Percentiles rank a stretch among this genome's conserved stretches.
Conservation (phyloP, 2,113 vertebrate genomes). For the human region DNA sequence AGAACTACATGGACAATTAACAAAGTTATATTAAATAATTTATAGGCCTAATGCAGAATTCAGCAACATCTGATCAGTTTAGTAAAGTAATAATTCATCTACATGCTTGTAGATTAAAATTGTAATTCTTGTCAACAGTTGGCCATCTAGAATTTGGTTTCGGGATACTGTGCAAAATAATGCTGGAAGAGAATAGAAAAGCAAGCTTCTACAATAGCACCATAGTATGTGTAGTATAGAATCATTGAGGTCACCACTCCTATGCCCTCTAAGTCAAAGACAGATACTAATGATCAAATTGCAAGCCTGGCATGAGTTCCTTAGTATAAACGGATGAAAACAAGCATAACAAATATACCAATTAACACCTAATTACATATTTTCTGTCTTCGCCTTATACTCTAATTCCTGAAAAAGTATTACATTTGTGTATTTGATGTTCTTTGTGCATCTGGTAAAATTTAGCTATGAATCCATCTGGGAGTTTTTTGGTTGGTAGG, state of each 20-base stretch:
- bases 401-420: background rate
- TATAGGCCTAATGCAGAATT: background rate
- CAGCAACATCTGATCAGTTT: background rate
- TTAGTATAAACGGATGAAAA: background rate
- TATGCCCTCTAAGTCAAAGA: background rate
- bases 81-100: background rate
- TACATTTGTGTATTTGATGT: background rate
- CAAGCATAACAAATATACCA: background rate
- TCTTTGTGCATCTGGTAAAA: background rate
- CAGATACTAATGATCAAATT: background rate
- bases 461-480: background rate
- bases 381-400: background rate
- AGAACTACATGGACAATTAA: background rate
- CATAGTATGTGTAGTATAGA: background rate
- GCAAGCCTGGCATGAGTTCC: background rate
- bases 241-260: background rate
- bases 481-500: no score
- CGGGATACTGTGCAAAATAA: background rate
- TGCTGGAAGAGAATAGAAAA: background rate
- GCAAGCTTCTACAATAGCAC: background rate
- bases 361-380: background rate
- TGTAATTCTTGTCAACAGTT: background rate
- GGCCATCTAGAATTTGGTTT: background rate
- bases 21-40: background rate
- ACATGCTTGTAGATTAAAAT: background rate